phyloP scores from a whole-genome alignment of 2,113 vertebrate genomes.

The Neodon shergylaensis region DNA sequence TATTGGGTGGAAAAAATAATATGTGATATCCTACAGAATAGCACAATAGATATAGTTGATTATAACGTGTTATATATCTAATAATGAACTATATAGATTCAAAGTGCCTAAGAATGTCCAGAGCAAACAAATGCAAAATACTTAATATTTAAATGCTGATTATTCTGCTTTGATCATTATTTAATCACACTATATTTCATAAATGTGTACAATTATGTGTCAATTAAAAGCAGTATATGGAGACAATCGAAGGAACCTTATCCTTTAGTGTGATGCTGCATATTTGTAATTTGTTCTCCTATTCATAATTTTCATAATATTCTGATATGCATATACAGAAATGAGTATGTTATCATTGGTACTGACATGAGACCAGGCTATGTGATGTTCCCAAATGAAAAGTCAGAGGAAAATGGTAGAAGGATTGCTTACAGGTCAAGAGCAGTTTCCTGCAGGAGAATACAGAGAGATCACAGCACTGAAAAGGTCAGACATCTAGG shows the following conservation, averaged over 20 bases:
- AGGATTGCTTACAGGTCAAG: background rate
- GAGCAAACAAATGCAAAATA: background rate
- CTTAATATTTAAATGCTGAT: background rate
- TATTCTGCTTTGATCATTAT: background rate
- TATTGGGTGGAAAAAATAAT: background rate
- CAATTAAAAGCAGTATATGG: background rate
- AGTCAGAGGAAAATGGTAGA: background rate
- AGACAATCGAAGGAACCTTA: background rate
- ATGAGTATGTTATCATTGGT: background rate
- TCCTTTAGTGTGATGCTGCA: background rate
- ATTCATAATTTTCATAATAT: background rate
- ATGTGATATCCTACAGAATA: background rate
- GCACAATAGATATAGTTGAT: background rate
- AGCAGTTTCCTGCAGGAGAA: conserved; percentile 51
- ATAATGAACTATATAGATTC: background rate
- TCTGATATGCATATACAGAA: background rate
- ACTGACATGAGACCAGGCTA: background rate
- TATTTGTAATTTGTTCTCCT: conserved; percentile 26
- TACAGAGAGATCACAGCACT: conserved; percentile 3
- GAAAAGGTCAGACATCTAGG: conserved; percentile 48
- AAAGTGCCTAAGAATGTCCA: background rate
- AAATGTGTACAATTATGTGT: background rate
- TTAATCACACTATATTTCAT: background rate
- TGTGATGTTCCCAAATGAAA: background rate
- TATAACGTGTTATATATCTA: background rate